Evolutionary conservation across 1,140 invertebrate species (phyloP).

Genomic region (Tachypleus tridentatus): DNA sequence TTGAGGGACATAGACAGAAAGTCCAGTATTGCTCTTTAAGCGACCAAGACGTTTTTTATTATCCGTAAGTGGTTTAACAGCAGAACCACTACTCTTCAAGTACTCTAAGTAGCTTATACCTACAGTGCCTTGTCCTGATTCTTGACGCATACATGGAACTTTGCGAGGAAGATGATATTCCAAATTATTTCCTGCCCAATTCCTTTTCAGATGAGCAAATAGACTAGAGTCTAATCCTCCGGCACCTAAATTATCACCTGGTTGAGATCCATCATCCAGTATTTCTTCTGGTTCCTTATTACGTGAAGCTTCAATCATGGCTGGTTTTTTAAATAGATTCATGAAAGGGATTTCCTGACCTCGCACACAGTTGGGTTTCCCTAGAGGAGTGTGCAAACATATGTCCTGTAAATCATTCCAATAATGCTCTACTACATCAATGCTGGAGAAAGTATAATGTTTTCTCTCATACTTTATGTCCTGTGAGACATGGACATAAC

Average conservation of each 20-base stretch:
- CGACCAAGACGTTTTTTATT: background rate
- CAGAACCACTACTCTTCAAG: background rate
- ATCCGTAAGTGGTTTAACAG: background rate
- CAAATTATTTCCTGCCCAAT: constrained; percentile 40
- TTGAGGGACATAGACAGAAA: background rate
- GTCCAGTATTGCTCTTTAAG: background rate
- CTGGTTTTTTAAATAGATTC: constrained; percentile 39
- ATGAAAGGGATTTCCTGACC: constrained; percentile 13
- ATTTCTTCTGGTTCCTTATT: constrained; percentile 38
- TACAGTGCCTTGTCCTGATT: constrained; percentile 20
- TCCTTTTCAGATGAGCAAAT: constrained; percentile 52
- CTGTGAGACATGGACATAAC: constrained; percentile 47
- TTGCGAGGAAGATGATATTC: constrained; percentile 7
- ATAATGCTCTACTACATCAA: constrained; percentile 49
- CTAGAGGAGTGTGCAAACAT: constrained; percentile 51
- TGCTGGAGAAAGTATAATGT: constrained; percentile 37
- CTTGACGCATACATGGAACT: constrained; percentile 23
- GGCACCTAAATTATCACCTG: constrained; percentile 57
- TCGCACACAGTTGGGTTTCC: constrained; percentile 31
- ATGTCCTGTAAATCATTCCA: constrained; percentile 57
- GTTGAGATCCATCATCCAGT: constrained; percentile 45
- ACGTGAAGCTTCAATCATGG: constrained; percentile 37
- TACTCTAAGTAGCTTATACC: background rate
- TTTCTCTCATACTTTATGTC: constrained; percentile 25
- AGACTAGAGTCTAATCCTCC: constrained; percentile 56